These are phyloP conservation scores for Ypsolopha scabrella DNA, from an alignment of 2,888 invertebrate genomes.

Conservation along the genomic window DNA sequence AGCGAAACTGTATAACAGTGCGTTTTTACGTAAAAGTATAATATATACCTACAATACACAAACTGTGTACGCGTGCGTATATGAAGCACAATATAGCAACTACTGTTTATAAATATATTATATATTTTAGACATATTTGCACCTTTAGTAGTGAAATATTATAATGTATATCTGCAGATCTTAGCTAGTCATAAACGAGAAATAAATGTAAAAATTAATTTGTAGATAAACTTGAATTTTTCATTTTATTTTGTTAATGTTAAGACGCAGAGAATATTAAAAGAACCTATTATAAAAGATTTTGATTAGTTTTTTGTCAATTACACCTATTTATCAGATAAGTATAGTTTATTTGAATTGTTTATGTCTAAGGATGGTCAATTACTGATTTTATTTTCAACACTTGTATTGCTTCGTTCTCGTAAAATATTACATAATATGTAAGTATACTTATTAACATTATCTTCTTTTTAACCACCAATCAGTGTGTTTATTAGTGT, in stretches of 20 bases:
- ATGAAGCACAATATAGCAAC: slow-evolving; percentile 60
- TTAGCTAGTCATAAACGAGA: slow-evolving; percentile 36
- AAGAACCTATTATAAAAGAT: slow-evolving; percentile 30
- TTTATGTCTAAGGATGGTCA: slow-evolving; percentile 66
- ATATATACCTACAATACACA: slow-evolving; percentile 14
- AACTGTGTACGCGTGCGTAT: slow-evolving; percentile 61
- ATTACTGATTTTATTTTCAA: slow-evolving; percentile 57
- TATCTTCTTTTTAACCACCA: too few species aligned
- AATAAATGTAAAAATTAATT: neutral
- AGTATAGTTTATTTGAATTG: slow-evolving; percentile 58
- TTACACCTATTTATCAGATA: slow-evolving; percentile 42
- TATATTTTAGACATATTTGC: slow-evolving; percentile 70
- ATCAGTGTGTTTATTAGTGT: neutral
- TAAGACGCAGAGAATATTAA: slow-evolving; percentile 27
- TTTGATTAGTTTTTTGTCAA: slow-evolving; percentile 65
- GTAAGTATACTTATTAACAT: too few species aligned
- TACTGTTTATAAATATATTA: slow-evolving; percentile 58
- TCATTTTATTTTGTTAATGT: slow-evolving; percentile 28
- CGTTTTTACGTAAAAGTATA: slow-evolving; percentile 48
- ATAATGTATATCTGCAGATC: slow-evolving; percentile 62
- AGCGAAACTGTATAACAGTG: slow-evolving; percentile 63
- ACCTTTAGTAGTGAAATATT: slow-evolving; percentile 64
- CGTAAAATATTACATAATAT: neutral
- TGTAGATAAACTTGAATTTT: slow-evolving; percentile 9
- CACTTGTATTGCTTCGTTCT: neutral